Percentiles rank a stretch among this genome's conserved stretches.
Conservation (phyloP, 2,797 vertebrate species). For the Delichon dasypus region DNA sequence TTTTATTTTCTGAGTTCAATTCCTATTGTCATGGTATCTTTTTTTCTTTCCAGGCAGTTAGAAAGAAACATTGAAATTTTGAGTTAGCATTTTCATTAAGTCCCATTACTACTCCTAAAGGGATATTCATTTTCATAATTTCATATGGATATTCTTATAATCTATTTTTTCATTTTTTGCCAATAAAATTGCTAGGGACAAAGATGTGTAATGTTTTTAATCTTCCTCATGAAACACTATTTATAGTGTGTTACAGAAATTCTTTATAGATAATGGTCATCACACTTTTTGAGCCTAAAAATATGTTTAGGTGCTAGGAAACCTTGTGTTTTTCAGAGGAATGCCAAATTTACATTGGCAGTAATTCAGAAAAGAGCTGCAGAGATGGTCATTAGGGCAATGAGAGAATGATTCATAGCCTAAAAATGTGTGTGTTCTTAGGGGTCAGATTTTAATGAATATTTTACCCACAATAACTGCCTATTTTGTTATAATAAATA, state of each 20-base stretch:
- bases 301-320: slow-evolving; percentile 71
- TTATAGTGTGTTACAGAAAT: slow-evolving; percentile 78
- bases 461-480: slow-evolving; percentile 97
- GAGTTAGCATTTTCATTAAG: slow-evolving; percentile 66
- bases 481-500: slow-evolving; percentile 99
- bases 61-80: slow-evolving; percentile 64
- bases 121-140: slow-evolving; percentile 71
- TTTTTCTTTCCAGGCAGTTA: slow-evolving; percentile 69
- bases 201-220: slow-evolving; percentile 71
- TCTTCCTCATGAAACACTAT: slow-evolving; percentile 66
- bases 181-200: slow-evolving; percentile 64
- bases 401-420: slow-evolving; percentile 81
- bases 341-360: slow-evolving; percentile 72
- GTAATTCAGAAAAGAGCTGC: slow-evolving; percentile 50
- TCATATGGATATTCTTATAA: slow-evolving; percentile 64
- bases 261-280: slow-evolving; percentile 67
- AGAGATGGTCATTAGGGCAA: slow-evolving; percentile 70
- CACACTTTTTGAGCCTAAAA: slow-evolving; percentile 67
- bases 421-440: slow-evolving; percentile 81
- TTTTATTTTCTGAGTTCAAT: slow-evolving; percentile 65
- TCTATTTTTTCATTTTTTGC: slow-evolving; percentile 68
- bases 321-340: slow-evolving; percentile 73
- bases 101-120: slow-evolving; percentile 66
- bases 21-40: slow-evolving; percentile 52
- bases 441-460: slow-evolving; percentile 88